Conservation (phyloP, 23 tunicate species). For the Diplosoma virens region DNA sequence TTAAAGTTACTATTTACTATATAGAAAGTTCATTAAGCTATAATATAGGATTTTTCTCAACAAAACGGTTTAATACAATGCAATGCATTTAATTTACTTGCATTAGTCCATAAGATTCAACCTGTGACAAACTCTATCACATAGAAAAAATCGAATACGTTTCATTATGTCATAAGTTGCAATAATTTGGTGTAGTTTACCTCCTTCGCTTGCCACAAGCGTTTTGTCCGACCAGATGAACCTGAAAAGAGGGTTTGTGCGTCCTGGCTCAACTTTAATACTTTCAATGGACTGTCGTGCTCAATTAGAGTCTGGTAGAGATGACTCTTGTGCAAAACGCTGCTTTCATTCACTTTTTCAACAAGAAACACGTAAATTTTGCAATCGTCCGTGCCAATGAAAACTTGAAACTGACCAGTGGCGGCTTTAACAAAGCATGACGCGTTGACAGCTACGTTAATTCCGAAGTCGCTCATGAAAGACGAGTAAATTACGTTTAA, state of each 20-base stretch:
- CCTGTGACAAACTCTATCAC: too few species aligned
- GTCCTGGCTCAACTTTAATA: conserved; percentile 22
- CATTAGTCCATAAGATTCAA: too few species aligned
- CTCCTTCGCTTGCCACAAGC: conserved; percentile 50
- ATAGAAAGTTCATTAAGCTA: too few species aligned
- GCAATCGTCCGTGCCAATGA: conserved; percentile 19
- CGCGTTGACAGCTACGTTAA: not conserved
- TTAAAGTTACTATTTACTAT: too few species aligned
- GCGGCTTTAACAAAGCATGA: not conserved
- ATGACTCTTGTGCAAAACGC: not conserved
- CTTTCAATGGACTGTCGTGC: conserved; percentile 42
- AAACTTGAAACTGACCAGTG: not conserved
- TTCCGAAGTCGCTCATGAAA: not conserved
- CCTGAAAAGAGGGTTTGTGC: conserved; percentile 55
- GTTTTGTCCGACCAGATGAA: conserved; percentile 40
- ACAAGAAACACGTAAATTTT: not conserved
- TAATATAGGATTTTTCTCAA: too few species aligned
- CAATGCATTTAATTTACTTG: too few species aligned
- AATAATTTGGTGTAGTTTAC: too few species aligned
- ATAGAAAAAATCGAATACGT: too few species aligned
- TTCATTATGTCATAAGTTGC: too few species aligned
- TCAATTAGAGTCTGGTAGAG: not conserved
- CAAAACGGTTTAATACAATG: too few species aligned
- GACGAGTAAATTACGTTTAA: too few species aligned
- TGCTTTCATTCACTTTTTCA: not conserved